Evolutionary conservation across 2,888 invertebrate genomes (phyloP).

Genomic region (Athalia cordata): DNA sequence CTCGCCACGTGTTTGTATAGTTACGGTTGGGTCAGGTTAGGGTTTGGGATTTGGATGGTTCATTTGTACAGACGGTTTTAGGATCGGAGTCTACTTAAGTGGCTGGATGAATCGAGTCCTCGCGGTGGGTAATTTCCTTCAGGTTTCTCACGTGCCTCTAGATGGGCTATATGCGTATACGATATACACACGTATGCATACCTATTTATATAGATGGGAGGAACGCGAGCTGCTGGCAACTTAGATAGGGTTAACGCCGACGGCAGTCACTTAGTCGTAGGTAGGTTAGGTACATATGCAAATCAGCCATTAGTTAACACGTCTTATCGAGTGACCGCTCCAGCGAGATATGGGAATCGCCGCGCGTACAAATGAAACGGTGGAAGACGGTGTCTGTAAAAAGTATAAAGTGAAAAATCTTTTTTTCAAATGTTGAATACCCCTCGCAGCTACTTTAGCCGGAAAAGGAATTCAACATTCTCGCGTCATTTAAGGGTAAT

Average conservation of each 20-base stretch:
- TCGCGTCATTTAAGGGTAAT: constrained; percentile 14
- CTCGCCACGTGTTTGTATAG: too few relatives aligned
- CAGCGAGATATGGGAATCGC: constrained; percentile 29
- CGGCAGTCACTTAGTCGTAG: constrained; percentile 30
- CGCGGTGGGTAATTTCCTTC: constrained; percentile 39
- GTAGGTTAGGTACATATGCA: constrained; percentile 43
- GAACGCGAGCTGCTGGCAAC: neutral
- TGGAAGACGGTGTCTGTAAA: constrained; percentile 26
- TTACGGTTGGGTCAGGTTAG: constrained; percentile 22
- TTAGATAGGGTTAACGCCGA: constrained; percentile 31
- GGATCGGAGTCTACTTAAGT: constrained; percentile 37
- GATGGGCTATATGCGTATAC: too few relatives aligned
- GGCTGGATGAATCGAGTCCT: constrained; percentile 42
- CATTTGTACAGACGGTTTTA: constrained; percentile 8
- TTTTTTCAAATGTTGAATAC: constrained; percentile 6
- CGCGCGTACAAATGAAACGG: constrained; percentile 28
- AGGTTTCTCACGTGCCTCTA: constrained; percentile 34
- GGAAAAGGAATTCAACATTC: constrained; percentile 27
- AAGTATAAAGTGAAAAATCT: constrained; percentile 6
- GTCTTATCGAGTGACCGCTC: constrained; percentile 36
- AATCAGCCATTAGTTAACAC: constrained; percentile 46
- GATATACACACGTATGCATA: too few relatives aligned
- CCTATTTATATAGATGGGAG: neutral
- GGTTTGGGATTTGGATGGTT: constrained; percentile 25
- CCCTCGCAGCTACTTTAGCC: neutral